Evolutionary conservation across 2,113 vertebrate genomes (phyloP).

Genomic region (Melozone crissalis): DNA sequence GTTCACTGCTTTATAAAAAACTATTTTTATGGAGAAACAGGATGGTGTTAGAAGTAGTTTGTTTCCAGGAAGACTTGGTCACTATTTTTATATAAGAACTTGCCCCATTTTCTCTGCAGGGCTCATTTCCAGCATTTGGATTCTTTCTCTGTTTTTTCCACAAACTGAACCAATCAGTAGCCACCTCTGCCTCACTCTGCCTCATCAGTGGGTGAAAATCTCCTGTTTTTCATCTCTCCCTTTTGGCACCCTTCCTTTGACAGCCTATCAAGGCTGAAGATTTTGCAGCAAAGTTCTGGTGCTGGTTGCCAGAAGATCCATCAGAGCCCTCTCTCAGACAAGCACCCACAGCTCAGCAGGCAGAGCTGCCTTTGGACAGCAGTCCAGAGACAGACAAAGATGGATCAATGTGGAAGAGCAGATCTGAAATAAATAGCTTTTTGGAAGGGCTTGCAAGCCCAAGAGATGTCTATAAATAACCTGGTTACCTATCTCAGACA

Average conservation of each 20-base stretch:
- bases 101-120: conserved; percentile 21
- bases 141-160: not conserved
- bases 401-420: not conserved
- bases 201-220: conserved; percentile 21
- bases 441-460: not conserved
- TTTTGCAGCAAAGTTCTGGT: not conserved
- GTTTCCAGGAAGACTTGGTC: conserved; percentile 38
- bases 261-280: not conserved
- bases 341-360: not conserved
- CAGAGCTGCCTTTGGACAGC: not conserved
- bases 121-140: not conserved
- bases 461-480: not conserved
- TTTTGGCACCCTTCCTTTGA: conserved; percentile 1
- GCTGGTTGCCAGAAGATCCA: not conserved
- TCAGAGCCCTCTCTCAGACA: not conserved
- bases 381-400: not conserved
- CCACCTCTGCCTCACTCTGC: not conserved
- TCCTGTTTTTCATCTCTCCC: not conserved
- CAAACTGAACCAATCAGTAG: not conserved
- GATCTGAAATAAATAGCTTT: not conserved
- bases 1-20: not conserved
- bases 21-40: not conserved
- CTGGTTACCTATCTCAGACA: not conserved
- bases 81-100: conserved; percentile 38
- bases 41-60: not conserved